Evolutionary conservation across 2,797 vertebrate species (phyloP).

Genomic region (Jordanella pulchra): DNA sequence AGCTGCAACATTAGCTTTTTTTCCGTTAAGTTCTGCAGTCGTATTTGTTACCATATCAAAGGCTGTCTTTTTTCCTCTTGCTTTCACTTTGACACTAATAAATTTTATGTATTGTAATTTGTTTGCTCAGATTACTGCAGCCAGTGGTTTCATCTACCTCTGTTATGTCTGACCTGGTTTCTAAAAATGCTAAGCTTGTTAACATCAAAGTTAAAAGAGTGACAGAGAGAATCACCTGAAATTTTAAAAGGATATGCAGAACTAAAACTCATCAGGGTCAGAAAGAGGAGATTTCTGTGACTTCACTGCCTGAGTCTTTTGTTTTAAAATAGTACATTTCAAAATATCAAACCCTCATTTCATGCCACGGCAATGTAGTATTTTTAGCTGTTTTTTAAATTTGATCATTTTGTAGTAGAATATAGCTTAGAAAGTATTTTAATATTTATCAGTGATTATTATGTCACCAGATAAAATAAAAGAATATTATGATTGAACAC

Average conservation of each 20-base stretch:
- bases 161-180: conserved; percentile 31
- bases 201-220: conserved; percentile 36
- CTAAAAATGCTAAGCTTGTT: conserved; percentile 35
- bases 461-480: conserved; percentile 30
- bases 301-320: neutral
- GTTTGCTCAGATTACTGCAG: conserved; percentile 12
- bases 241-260: conserved; percentile 10
- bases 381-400: neutral
- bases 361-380: neutral
- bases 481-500: neutral
- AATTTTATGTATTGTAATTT: conserved; percentile 27
- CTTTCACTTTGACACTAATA: neutral
- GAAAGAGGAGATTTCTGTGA: conserved; percentile 10
- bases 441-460: neutral
- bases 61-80: conserved; percentile 2
- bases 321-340: conserved; percentile 1
- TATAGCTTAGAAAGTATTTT: neutral
- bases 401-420: conserved; percentile 9
- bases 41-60: neutral
- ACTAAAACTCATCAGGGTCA: conserved; percentile 18
- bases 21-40: neutral
- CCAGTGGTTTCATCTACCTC: conserved; percentile 12
- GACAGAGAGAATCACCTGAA: neutral
- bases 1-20: neutral
- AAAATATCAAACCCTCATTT: neutral